A percentile compares a stretch with the other conserved stretches of the same genome.
Conservation (phyloP, 2,797 vertebrate genomes). For the Micromesistius poutassou region DNA sequence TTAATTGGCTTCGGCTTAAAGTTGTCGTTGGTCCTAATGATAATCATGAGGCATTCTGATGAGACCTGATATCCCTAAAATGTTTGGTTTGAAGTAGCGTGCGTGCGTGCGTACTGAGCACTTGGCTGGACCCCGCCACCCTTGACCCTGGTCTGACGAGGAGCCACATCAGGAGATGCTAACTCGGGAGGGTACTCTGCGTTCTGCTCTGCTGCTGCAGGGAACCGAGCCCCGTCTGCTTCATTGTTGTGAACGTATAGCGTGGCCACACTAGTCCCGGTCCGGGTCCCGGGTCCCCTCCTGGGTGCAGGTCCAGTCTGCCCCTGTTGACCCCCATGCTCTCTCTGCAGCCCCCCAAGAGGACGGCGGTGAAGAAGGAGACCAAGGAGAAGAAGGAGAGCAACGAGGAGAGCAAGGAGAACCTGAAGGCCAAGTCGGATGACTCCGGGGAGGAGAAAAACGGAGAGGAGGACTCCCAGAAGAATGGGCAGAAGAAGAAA, state of each 20-base stretch:
- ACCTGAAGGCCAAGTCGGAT: constrained; percentile 91
- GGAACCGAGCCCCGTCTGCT: too few species aligned
- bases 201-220: not conserved
- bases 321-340: not conserved
- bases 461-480: constrained; percentile 88
- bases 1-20: not conserved
- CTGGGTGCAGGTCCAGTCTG: too few species aligned
- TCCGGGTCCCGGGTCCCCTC: too few species aligned
- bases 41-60: not conserved
- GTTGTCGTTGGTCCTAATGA: not conserved
- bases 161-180: not conserved
- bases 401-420: constrained; percentile 90
- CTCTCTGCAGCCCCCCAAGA: constrained; percentile 74
- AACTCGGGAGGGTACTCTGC: not conserved
- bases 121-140: not conserved
- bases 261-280: too few species aligned
- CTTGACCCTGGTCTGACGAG: not conserved
- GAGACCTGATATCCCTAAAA: not conserved
- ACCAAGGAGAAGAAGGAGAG: constrained; percentile 90
- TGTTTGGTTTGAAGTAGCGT: not conserved
- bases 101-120: not conserved
- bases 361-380: constrained; percentile 81
- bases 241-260: too few species aligned
- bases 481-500: constrained; percentile 90
- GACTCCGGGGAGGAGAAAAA: constrained; percentile 97